Evolutionary conservation across 2,888 invertebrate genomes (phyloP).

Genomic region (Biston betularia): DNA sequence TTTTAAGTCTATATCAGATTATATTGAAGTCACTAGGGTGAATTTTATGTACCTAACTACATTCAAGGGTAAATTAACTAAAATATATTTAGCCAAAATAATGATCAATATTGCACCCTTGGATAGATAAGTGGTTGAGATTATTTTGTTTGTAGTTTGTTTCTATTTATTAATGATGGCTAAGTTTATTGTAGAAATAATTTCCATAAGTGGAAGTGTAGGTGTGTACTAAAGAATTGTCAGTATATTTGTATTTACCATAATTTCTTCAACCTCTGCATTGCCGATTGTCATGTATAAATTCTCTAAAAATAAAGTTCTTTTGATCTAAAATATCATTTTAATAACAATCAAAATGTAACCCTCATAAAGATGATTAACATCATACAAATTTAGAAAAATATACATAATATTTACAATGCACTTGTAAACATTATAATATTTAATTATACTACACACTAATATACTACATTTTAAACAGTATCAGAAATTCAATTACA

Average conservation of each 20-base stretch:
- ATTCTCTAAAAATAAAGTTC: conserved; percentile 86
- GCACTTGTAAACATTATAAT: background rate
- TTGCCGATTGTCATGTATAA: conserved; percentile 85
- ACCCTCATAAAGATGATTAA: conserved; percentile 10
- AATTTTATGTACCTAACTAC: conserved; percentile 49
- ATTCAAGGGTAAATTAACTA: conserved; percentile 39
- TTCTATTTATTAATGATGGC: conserved; percentile 70
- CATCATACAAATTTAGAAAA: background rate
- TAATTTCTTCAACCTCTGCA: conserved; percentile 84
- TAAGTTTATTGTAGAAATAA: conserved; percentile 79
- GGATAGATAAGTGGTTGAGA: conserved; percentile 64
- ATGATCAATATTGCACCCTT: conserved; percentile 69
- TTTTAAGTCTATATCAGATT: conserved; percentile 47
- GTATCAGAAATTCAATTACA: background rate
- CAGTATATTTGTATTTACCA: conserved; percentile 82
- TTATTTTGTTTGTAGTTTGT: conserved; percentile 67
- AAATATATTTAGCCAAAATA: conserved; percentile 61
- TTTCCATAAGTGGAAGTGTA: conserved; percentile 79
- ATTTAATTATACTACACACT: background rate
- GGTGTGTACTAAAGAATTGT: conserved; percentile 79
- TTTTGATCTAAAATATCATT: conserved; percentile 77
- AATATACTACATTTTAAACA: conserved; percentile 18
- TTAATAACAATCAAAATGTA: conserved; percentile 24
- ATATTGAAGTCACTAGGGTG: conserved; percentile 60
- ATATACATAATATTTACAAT: background rate